Base-by-base conservation (phyloP, 2,888 invertebrate genomes). In the Rhagonycha fulva region DNA sequence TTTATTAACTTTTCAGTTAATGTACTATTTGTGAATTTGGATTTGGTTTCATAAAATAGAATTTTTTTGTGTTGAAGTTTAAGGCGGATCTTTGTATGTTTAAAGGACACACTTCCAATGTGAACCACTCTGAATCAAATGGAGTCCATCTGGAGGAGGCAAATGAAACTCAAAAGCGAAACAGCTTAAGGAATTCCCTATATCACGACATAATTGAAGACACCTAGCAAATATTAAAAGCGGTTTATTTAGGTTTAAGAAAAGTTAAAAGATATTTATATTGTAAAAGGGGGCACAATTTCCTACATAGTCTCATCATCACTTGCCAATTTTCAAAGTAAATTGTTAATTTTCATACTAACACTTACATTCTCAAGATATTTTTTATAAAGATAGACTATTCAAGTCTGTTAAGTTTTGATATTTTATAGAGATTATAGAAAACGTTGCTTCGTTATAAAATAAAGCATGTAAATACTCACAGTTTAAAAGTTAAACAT, bases 141-240 rank as follows among this genome's bases (percentile, higher is more conserved):
- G 81, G 81, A 23, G 74, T 76, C 62, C 61, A 73, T 66, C n/a
- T 62, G 14, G 75, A 76, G 32, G 78, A 63, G 60, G 63, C 71
- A 60, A 73, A 76, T 71, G 68, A 28, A 28, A 26, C 76, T 68
- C 77, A 75, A 76, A 72, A 75, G n/a, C 71, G 80, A 66, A 76
- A 71, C 60, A 77, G 70, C 62, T 1, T 72, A 23, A 30, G 77
- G 24, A 75, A 75, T 68, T 75, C 77, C n/a, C 4, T 77, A 5
- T 77, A 75, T 32, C 75, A 75, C n/a, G 77, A 77, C 14, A 63
- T 75, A 5, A 14, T 77, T 5, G 77, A 77, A 47, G 47, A 47
- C 61, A 14, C 74, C 24, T 76, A 74, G 71, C 70, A 63, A 68
- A 28, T 47, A 23, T 69, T 32, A 69, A 23, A 23, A 12, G n/a